Conservation (phyloP, 92 coral and sea anemone genomes). For the Porites rus region DNA sequence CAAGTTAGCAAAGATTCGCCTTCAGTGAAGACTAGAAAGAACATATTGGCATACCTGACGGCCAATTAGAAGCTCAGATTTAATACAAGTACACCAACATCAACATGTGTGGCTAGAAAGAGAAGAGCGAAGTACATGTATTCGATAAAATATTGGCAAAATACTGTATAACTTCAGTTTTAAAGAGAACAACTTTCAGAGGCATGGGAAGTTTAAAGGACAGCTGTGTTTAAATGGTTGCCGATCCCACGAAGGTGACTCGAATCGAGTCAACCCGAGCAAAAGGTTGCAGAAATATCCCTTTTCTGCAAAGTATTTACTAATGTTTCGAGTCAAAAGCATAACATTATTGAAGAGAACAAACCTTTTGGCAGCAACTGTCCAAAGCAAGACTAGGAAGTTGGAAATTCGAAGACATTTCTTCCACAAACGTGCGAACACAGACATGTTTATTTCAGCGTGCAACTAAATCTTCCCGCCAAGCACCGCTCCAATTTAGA, state of each 20-base stretch:
- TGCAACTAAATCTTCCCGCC: not conserved
- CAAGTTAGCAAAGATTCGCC: too few relatives aligned
- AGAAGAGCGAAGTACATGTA: too few relatives aligned
- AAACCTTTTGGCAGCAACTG: not conserved
- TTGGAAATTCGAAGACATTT: not conserved
- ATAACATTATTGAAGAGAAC: not conserved
- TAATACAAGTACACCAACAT: too few relatives aligned
- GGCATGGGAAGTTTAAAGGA: not conserved
- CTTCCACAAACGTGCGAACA: not conserved
- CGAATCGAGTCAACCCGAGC: not conserved
- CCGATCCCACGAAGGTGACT: too few relatives aligned
- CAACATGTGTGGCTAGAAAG: too few relatives aligned
- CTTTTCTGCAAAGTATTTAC: not conserved
- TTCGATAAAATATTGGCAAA: too few relatives aligned
- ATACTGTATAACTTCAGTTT: not conserved
- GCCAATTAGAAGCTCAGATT: too few relatives aligned
- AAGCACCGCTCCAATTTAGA: not conserved
- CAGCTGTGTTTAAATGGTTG: not conserved
- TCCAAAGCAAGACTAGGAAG: not conserved
- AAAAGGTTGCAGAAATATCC: not conserved
- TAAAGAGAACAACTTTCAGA: not conserved
- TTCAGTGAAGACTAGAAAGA: too few relatives aligned
- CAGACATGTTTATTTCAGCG: not conserved
- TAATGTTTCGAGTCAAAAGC: not conserved
- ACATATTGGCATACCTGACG: too few relatives aligned